These are phyloP conservation scores for Macaca fascicularis DNA, from an alignment of 2,113 vertebrate genomes.

Conservation along the genomic window DNA sequence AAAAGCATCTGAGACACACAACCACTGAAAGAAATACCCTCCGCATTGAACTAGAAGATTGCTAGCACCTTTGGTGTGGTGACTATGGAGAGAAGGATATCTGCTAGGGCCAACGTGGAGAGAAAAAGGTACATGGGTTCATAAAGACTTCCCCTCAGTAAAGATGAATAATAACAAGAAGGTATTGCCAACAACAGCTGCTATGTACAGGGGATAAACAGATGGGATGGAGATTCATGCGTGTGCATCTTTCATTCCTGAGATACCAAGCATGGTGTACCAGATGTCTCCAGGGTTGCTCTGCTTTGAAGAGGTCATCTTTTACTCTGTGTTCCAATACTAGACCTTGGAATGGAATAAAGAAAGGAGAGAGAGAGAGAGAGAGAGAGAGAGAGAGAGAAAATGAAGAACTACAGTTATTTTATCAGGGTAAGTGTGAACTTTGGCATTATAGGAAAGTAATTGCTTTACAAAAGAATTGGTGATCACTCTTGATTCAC, in stretches of 20 bases:
- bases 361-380: too few species aligned
- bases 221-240: conserved; percentile 25
- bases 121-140: conserved; percentile 47
- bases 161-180: not conserved
- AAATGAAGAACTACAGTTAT: not conserved
- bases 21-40: conserved; percentile 57
- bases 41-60: conserved; percentile 60
- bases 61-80: conserved; percentile 53
- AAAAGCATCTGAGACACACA: conserved; percentile 72
- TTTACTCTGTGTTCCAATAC: not conserved
- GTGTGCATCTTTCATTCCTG: not conserved
- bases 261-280: conserved; percentile 35
- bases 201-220: conserved; percentile 16
- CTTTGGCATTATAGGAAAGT: not conserved
- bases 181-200: not conserved
- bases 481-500: not conserved
- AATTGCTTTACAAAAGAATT: not conserved
- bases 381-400: not conserved
- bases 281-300: conserved; percentile 35
- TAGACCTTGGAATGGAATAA: not conserved
- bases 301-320: conserved; percentile 4
- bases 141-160: not conserved
- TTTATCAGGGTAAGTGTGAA: not conserved
- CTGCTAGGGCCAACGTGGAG: conserved; percentile 32
- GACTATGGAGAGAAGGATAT: conserved; percentile 45